These are phyloP conservation scores for Rhyacophila evoluta DNA, from an alignment of 2,888 invertebrate genomes.

Conservation along the genomic window DNA sequence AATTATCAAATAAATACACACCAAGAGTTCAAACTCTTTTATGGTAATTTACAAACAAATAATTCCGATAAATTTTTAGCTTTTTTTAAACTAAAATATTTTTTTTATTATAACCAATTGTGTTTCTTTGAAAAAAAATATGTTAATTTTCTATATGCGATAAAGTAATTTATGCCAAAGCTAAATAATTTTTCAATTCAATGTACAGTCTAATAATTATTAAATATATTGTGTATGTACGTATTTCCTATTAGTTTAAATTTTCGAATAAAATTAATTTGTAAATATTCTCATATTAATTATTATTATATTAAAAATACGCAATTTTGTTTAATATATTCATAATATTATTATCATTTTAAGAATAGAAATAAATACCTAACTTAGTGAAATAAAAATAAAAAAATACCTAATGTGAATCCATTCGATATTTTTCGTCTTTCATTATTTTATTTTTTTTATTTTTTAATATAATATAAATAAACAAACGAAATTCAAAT, in stretches of 20 bases:
- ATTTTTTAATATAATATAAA: slow-evolving; percentile 32
- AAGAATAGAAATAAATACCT: slow-evolving; percentile 35
- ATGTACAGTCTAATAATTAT: slow-evolving; percentile 16
- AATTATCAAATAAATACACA: neutral
- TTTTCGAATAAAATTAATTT: slow-evolving; percentile 38
- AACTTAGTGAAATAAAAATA: neutral
- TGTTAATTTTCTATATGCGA: slow-evolving; percentile 20
- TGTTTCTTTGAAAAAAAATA: slow-evolving; percentile 15
- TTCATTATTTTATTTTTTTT: slow-evolving; percentile 43
- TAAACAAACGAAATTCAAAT: slow-evolving; percentile 33
- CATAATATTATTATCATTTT: slow-evolving; percentile 34
- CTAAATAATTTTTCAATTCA: slow-evolving; percentile 40
- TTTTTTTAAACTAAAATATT: neutral
- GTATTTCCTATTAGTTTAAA: slow-evolving; percentile 54
- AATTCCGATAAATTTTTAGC: neutral
- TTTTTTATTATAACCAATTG: neutral
- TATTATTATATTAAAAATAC: slow-evolving; percentile 26
- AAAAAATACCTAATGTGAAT: slow-evolving; percentile 3
- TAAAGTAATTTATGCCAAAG: slow-evolving; percentile 53
- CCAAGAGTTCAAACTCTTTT: neutral
- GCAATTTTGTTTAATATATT: slow-evolving; percentile 49
- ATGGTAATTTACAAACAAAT: neutral
- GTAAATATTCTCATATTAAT: slow-evolving; percentile 39
- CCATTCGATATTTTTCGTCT: slow-evolving; percentile 26
- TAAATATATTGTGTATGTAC: slow-evolving; percentile 52